Evolutionary conservation across 1,140 invertebrate genomes (phyloP), one percentile per base, ranked within the genome.

Genomic region (Eriocheir sinensis): DNA sequence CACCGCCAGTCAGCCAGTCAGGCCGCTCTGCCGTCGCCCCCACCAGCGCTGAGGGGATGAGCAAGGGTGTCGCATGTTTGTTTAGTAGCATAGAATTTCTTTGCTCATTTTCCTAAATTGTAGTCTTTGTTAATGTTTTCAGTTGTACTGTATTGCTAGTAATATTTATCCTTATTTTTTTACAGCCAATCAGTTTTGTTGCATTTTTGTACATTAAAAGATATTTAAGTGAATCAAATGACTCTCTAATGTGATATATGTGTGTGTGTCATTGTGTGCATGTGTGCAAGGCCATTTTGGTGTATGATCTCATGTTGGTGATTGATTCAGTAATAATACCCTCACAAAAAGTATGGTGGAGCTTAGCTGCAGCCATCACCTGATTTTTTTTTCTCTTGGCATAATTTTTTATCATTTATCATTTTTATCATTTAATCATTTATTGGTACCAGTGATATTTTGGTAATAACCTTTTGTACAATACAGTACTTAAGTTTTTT

Each of bases 401-500:
- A 72, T 72, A 90, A 38, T 90, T 90, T 90, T 90, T n/a, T 90
- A 90, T 72, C 27, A 30, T 53, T 89, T 53, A 53, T 30, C 32
- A n/a, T n/a, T n/a, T n/a, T n/a, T 90, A 90, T 72, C 27, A 30
- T 53, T 89, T 53, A 53, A n/a, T 30, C 32, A 53, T 72, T 89
- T 72, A 72, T 21, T 72, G n/a, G 60, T n/a, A 72, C 48, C 53
- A 90, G 89, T 90, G 48, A 90, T 90, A 72, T 72, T 72, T 90
- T 72, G 44, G 48, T 72, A 90, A 38, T 90, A 90, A 90, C 27
- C 1, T 36, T 72, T 90, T 72, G 53, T 38, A 72, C 60, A 72
- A 48, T 90, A 72, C 89, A 90, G 89, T 90, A 90, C 89, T 90
- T 90, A 90, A 90, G 48, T 90, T 90, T 90, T 21, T 72, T n/a